phyloP scores from a whole-genome alignment of 92 coral and sea anemone species.

The Pocillopora meandrina region DNA sequence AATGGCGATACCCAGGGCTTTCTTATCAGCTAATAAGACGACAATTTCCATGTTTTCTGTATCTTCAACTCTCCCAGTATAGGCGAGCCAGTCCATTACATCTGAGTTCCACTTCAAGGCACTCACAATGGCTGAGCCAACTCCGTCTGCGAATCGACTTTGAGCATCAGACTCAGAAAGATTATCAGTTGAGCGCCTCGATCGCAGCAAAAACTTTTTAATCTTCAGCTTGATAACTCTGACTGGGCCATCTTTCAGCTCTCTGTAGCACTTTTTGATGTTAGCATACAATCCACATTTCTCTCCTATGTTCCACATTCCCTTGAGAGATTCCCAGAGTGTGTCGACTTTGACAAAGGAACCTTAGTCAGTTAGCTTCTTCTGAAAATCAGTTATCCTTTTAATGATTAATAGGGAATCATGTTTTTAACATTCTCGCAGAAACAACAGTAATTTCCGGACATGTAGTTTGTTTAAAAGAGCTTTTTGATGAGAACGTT shows the following conservation, averaged over 20 bases:
- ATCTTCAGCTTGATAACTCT: background rate
- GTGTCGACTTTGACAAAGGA: conserved; percentile 55
- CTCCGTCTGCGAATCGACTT: conserved; percentile 55
- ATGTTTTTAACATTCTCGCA: no score
- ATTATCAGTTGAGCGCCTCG: background rate
- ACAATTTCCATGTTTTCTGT: conserved; percentile 1
- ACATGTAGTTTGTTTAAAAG: no score
- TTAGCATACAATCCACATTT: conserved; percentile 9
- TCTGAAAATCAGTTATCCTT: no score
- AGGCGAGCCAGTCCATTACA: conserved; percentile 57
- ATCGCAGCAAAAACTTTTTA: background rate
- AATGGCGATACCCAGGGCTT: conserved; percentile 23
- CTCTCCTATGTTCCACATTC: conserved; percentile 55
- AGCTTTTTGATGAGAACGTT: no score
- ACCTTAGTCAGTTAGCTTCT: background rate
- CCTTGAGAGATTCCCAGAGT: conserved; percentile 62
- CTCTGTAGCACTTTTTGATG: background rate
- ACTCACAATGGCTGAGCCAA: conserved; percentile 46
- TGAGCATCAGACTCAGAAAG: conserved; percentile 52
- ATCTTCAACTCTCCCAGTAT: conserved; percentile 1
- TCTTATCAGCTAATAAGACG: conserved; percentile 52
- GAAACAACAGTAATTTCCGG: no score
- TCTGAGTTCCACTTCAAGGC: conserved; percentile 45
- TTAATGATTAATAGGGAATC: no score
- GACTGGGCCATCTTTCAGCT: background rate